A percentile compares a stretch with the other conserved stretches of the same genome.
phyloP scores from a whole-genome alignment of 2,113 vertebrate genomes.

The Cathartes aura region DNA sequence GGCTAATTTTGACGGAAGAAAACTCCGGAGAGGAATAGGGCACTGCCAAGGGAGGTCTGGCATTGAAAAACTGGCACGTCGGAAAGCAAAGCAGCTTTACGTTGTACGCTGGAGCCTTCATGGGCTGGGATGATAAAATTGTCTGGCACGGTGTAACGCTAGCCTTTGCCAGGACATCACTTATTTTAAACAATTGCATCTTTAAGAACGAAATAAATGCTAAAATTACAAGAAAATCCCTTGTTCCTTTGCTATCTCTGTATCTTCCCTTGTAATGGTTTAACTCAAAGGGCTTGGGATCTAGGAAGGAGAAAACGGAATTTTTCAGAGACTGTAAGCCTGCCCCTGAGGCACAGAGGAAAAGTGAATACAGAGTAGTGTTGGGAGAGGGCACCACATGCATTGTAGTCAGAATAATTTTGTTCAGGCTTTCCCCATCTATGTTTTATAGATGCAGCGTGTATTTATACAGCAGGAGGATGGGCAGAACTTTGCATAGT shows the following conservation, averaged over 20 bases:
- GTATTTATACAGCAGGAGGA: background rate
- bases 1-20: background rate
- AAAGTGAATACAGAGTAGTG: background rate
- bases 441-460: background rate
- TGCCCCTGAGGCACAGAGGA: background rate
- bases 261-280: conserved; percentile 7
- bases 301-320: background rate
- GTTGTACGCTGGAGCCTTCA: background rate
- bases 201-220: conserved; percentile 19
- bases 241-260: conserved; percentile 21
- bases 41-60: background rate
- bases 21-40: background rate
- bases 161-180: conserved; percentile 24
- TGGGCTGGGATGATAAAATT: conserved; percentile 49
- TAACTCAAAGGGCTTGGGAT: background rate
- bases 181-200: conserved; percentile 8
- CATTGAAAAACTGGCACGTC: background rate
- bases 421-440: background rate
- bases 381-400: background rate
- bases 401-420: background rate
- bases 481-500: background rate
- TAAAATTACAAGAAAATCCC: conserved; percentile 47
- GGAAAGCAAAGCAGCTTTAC: conserved; percentile 26
- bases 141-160: background rate
- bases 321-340: background rate